These are phyloP conservation scores for Drosophila bipectinata DNA, from an alignment of 1,140 invertebrate species.

Conservation along the genomic window DNA sequence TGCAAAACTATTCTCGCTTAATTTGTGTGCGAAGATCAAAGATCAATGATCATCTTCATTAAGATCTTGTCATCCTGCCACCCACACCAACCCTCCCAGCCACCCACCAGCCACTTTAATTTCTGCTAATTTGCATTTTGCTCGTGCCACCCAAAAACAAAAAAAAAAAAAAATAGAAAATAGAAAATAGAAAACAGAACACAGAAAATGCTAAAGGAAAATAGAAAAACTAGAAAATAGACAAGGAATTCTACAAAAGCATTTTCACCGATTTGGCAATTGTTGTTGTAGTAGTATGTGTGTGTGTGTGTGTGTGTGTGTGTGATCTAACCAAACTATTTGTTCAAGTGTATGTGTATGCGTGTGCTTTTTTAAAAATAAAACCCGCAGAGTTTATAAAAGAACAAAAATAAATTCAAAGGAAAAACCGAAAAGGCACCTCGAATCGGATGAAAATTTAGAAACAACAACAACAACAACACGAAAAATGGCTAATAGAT, in stretches of 20 bases:
- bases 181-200: slow-evolving; percentile 31
- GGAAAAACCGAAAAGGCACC: slow-evolving; percentile 60
- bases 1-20: slow-evolving; percentile 19
- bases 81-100: neutral
- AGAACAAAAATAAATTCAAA: slow-evolving; percentile 79
- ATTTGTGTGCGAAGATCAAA: slow-evolving; percentile 47
- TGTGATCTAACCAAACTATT: slow-evolving; percentile 26
- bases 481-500: neutral
- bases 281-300: neutral
- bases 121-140: slow-evolving; percentile 68
- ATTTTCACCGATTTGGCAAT: slow-evolving; percentile 58
- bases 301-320: slow-evolving; percentile 16
- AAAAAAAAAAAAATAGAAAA: slow-evolving; percentile 20
- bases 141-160: slow-evolving; percentile 62
- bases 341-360: slow-evolving; percentile 14
- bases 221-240: slow-evolving; percentile 9
- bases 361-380: slow-evolving; percentile 66
- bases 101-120: slow-evolving; percentile 8
- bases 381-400: slow-evolving; percentile 77
- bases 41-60: slow-evolving; percentile 53
- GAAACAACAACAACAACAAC: neutral
- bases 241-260: slow-evolving; percentile 45
- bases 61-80: slow-evolving; percentile 42
- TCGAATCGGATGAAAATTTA: slow-evolving; percentile 33
- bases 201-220: slow-evolving; percentile 19